Base-by-base conservation (phyloP, 53 echinoderm and acorn worm species). In the Astropecten irregularis region DNA sequence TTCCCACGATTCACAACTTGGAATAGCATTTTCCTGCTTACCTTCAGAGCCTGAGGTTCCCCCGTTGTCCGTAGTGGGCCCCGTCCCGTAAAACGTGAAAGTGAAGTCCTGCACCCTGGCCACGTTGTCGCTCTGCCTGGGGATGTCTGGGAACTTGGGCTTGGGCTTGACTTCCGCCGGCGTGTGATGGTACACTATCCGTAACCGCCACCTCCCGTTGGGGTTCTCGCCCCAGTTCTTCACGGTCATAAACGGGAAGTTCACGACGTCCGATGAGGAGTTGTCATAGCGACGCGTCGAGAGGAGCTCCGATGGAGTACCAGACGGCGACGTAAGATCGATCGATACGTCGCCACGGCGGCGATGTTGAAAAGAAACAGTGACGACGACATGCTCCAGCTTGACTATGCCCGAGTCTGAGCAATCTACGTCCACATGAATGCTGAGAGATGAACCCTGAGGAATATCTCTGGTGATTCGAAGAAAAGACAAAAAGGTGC, bases 181-280 rank as follows among this genome's bases (percentile, higher is more conserved):
- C 2, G 61, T 60, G 61, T 50, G 34, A 11, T 79, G 79, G 44
- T 79, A 87, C 62, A 31, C 66, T 54, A 95, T 34, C 47, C 93
- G 64, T 1, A 99, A 71, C 3, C 62, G 83, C 99, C 99, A 99
- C 25, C 69, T 54, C 21, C 99, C 94, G 3, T 49, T 82, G 6
- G 95, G 90, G 34, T 88, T 66, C 57, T 95, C 99, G 3, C 99
- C 99, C 99, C 99, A 95, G 92, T 92, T 94, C 63, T 92, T 92
- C 3, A 95, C 95, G 0, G 95, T 85, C 99, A 95, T 95, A 69
- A 99, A 99, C 9, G 99, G 92, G 88, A 92, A 99, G 14, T 79
- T 55, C 1, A 42, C 71, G 0, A 95, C 69, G 0, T 90, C 90
- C 9, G 86, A 67, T 0, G 31, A 32, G 50, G 74, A 50, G 62